phyloP scores from a whole-genome alignment of 2,113 vertebrate genomes.

The Oncorhynchus clarkii region DNA sequence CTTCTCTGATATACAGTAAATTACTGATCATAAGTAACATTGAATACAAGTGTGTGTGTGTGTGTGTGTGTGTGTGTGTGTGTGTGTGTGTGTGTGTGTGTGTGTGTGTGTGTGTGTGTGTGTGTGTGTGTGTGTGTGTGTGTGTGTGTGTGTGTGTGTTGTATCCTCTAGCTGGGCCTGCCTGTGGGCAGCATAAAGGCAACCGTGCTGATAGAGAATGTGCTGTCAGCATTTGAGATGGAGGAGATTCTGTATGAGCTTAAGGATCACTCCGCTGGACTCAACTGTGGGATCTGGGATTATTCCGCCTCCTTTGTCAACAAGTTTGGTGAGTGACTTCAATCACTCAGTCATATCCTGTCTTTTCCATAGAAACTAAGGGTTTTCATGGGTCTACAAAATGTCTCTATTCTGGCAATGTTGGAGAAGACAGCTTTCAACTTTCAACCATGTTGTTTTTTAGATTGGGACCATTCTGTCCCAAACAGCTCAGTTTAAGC shows the following conservation, averaged over 20 bases:
- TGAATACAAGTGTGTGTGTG: not conserved
- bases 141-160: not conserved
- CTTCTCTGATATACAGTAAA: not conserved
- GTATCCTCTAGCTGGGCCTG: conserved; percentile 64
- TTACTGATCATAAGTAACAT: not conserved
- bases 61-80: conserved; percentile 4
- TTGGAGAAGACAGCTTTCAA: not conserved
- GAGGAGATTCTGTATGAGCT: conserved; percentile 81
- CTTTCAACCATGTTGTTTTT: not conserved
- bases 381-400: too few species aligned
- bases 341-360: not conserved
- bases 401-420: not conserved
- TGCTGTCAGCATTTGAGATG: conserved; percentile 80
- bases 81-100: not conserved
- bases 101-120: not conserved
- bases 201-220: conserved; percentile 77
- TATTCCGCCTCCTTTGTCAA: conserved; percentile 80
- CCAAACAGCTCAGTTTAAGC: too few species aligned
- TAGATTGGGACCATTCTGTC: too few species aligned
- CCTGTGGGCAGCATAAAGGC: conserved; percentile 75
- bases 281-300: conserved; percentile 85
- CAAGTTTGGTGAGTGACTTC: conserved; percentile 71
- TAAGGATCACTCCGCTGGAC: conserved; percentile 75
- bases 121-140: conserved; percentile 5
- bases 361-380: not conserved